Evolutionary conservation across 2,888 invertebrate species (phyloP).

Genomic region (Metopia argyrocephala): DNA sequence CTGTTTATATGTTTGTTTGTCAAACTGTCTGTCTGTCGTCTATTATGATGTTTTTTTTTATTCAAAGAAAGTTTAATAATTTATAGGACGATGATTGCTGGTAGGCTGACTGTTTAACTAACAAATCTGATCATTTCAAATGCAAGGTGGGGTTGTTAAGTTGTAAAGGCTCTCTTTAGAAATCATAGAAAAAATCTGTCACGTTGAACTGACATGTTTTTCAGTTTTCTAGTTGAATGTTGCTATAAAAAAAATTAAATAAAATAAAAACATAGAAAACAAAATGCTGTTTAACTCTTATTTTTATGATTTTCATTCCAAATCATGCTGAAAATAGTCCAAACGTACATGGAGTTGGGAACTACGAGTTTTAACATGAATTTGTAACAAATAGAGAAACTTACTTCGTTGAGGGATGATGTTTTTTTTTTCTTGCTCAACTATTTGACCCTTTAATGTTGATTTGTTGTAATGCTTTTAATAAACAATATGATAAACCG

Average conservation of each 20-base stretch:
- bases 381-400: neutral
- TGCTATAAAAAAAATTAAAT: conserved; percentile 19
- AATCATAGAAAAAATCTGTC: conserved; percentile 14
- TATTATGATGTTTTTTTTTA: conserved; percentile 15
- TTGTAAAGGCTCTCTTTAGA: conserved; percentile 7
- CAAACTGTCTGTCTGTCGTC: neutral
- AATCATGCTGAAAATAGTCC: neutral
- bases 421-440: conserved; percentile 8
- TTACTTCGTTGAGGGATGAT: conserved; percentile 7
- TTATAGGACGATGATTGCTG: conserved; percentile 40
- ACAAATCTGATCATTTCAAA: conserved; percentile 9
- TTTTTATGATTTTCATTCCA: conserved; percentile 30
- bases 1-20: no score
- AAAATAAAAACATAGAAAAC: neutral
- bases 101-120: neutral
- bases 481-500: conserved; percentile 31
- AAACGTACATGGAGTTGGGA: conserved; percentile 13
- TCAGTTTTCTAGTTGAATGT: conserved; percentile 19
- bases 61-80: conserved; percentile 45
- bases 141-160: conserved; percentile 29
- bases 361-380: neutral
- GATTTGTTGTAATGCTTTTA: neutral
- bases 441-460: conserved; percentile 47
- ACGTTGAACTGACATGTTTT: conserved; percentile 51
- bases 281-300: conserved; percentile 20